Conservation (phyloP, 2,113 vertebrate genomes). For the Hiodon alosoides region DNA sequence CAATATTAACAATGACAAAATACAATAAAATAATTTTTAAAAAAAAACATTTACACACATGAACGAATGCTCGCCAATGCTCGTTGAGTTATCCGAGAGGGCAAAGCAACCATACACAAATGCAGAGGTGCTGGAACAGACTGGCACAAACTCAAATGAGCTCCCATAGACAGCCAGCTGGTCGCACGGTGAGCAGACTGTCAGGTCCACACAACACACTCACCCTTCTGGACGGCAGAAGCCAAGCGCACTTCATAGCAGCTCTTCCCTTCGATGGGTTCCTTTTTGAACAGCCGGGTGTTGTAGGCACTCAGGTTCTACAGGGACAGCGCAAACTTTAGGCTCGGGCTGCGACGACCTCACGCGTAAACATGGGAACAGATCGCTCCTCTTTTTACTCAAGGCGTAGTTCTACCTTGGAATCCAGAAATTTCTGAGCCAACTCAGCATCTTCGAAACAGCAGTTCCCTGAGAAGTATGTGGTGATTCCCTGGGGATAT, state of each 20-base stretch:
- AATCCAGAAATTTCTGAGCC: slow-evolving; percentile 81
- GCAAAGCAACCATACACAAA: neutral
- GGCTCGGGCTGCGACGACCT: neutral
- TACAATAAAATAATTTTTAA: no score
- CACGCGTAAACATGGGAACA: neutral
- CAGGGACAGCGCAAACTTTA: slow-evolving; percentile 12
- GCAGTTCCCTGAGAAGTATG: slow-evolving; percentile 86
- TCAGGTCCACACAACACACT: slow-evolving; percentile 21
- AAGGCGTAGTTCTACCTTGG: slow-evolving; percentile 61
- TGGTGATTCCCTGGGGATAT: slow-evolving; percentile 70
- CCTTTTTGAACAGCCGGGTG: slow-evolving; percentile 79
- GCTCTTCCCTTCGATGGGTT: slow-evolving; percentile 50
- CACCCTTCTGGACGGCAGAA: slow-evolving; percentile 74
- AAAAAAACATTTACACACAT: no score
- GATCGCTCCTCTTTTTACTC: neutral
- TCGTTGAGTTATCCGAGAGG: no score
- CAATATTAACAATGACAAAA: no score
- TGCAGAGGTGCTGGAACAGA: neutral
- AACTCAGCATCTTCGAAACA: slow-evolving; percentile 78
- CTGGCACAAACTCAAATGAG: neutral
- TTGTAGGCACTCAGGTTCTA: slow-evolving; percentile 88
- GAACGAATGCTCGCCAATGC: no score
- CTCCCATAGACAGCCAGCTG: neutral
- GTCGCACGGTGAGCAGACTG: neutral
- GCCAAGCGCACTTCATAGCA: slow-evolving; percentile 83